These are phyloP conservation scores for Axis porcinus DNA, from an alignment of 2,113 vertebrate genomes.

Conservation along the genomic window DNA sequence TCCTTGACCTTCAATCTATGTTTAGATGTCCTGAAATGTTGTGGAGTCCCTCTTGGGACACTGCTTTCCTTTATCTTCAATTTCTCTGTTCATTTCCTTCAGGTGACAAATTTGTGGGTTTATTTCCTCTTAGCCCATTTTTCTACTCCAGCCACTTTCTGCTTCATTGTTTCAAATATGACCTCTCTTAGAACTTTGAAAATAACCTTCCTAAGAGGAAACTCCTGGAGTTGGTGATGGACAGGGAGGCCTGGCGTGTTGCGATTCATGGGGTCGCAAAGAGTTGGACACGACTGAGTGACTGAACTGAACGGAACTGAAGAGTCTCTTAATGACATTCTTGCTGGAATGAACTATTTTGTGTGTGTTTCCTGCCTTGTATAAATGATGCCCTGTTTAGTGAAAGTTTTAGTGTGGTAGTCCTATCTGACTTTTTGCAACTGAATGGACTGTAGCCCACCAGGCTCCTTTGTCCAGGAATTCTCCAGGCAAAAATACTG, in stretches of 20 bases:
- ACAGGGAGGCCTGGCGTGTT: no score
- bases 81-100: not conserved
- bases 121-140: not conserved
- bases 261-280: accelerated
- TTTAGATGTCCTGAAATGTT: not conserved
- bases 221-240: no score
- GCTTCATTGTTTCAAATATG: not conserved
- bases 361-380: not conserved
- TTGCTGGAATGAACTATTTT: not conserved
- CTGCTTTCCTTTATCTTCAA: not conserved
- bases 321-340: not conserved
- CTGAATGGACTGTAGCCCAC: not conserved
- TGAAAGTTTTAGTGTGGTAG: not conserved
- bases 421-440: not conserved
- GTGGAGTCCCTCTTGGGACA: not conserved
- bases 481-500: not conserved
- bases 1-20: not conserved
- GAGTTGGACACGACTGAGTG: no score
- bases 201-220: not conserved
- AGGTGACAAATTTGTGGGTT: not conserved
- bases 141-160: not conserved
- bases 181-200: not conserved
- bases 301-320: no score
- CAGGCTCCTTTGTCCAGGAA: not conserved
- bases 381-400: not conserved